Conservation (phyloP, 1,140 invertebrate species). For the Pemphigus obesinymphae region DNA sequence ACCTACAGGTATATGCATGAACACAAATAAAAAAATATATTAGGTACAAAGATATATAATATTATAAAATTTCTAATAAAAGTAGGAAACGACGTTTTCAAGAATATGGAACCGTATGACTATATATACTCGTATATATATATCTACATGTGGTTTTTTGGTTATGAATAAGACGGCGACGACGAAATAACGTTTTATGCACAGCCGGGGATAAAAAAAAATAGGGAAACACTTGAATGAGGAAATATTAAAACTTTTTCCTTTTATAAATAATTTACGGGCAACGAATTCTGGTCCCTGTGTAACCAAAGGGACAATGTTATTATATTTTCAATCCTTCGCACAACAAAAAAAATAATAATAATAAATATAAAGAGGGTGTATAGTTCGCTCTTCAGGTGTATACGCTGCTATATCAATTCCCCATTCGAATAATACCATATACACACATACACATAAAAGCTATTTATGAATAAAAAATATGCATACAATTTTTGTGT, state of each 20-base stretch:
- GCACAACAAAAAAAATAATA: not conserved
- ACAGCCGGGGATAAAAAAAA: not conserved
- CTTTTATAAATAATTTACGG: constrained; percentile 29
- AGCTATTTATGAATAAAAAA: not conserved
- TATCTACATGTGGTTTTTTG: not conserved
- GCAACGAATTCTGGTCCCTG: not conserved
- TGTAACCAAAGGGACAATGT: not conserved
- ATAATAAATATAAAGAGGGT: not conserved
- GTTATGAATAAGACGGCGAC: not conserved
- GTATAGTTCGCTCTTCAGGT: not conserved
- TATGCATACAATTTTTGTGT: not conserved
- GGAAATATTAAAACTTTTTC: constrained; percentile 18
- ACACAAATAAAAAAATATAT: not conserved
- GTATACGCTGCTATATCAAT: not conserved
- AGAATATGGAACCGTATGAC: not conserved
- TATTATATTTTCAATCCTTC: constrained; percentile 12
- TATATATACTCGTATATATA: too few species aligned
- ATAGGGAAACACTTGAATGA: not conserved
- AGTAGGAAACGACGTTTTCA: not conserved
- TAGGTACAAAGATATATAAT: not conserved
- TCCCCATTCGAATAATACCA: not conserved
- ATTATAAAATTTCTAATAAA: constrained; percentile 3
- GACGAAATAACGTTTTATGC: not conserved
- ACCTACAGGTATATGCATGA: not conserved
- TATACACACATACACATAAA: not conserved